Percentiles rank a stretch among this genome's conserved stretches.
Conservation (phyloP, 2,113 vertebrate species). For the Ia io region DNA sequence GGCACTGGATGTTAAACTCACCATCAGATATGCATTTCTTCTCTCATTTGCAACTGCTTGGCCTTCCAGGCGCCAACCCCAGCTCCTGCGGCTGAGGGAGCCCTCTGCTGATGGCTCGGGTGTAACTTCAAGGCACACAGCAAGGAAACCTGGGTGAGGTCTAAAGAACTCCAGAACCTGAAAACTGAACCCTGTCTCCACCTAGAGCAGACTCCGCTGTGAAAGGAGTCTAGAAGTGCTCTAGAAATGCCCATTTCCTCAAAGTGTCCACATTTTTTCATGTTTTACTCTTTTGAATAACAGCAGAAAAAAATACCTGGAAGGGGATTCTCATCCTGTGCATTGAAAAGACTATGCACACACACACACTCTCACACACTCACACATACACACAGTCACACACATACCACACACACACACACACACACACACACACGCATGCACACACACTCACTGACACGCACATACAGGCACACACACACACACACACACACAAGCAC, state of each 20-base stretch:
- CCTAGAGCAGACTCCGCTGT: background rate
- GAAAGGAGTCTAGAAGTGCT: background rate
- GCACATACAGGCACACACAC: too few relatives aligned
- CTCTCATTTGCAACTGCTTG: background rate
- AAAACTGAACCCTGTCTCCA: background rate
- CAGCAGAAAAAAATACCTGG: background rate
- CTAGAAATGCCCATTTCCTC: background rate
- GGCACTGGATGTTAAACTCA: slow-evolving; percentile 10
- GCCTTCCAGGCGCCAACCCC: background rate
- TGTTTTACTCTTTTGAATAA: background rate
- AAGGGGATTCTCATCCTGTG: background rate
- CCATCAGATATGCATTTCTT: background rate
- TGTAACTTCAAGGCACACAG: background rate
- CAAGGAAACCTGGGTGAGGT: background rate
- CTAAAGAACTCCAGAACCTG: background rate
- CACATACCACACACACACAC: too few relatives aligned
- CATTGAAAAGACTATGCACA: background rate
- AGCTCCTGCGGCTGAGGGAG: slow-evolving; percentile 56
- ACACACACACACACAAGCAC: too few relatives aligned
- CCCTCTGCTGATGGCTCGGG: slow-evolving; percentile 68
- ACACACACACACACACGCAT: too few relatives aligned
- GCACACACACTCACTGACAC: too few relatives aligned
- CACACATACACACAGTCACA: too few relatives aligned
- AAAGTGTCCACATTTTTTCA: background rate
- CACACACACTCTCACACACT: too few relatives aligned